Base-by-base conservation (phyloP, 2,113 vertebrate species). In the Brachyhypopomus occidentalis region DNA sequence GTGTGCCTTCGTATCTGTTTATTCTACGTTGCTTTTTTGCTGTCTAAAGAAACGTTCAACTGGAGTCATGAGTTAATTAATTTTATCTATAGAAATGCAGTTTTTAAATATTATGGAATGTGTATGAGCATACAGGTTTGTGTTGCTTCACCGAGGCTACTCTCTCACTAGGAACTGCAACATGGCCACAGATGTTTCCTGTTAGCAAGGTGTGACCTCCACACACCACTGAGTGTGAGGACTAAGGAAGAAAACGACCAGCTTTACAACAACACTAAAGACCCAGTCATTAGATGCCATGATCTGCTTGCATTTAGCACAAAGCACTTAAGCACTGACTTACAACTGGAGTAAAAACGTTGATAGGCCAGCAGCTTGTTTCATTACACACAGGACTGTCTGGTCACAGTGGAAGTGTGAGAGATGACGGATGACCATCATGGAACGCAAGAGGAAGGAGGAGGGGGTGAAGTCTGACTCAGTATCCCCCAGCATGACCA, bases 181-280 rank as follows among this genome's bases (percentile, higher is more conserved):
- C 66, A 12, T 64, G 25, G 7, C 3, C 17, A 5, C 85, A 86
- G 85, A 82, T 86, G 85, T 81, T 86, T 86, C 85, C 85, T 86
- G 85, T 84, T 82, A 78, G 62, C 6, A 64, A 76, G 67, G 78
- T 72, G 76, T 80, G 75, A 78, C 84, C 78, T 80, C 77, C 79
- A 81, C 79, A 86, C 70, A 59, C 62, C 45, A 66, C 36, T 78
- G 75, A 27, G 52, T 72, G 16, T 69, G 14, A 63, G 60, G 20
- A 14, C 20, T 12, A 20, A 59, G 14, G 41, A 19, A 62, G 25
- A 81, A 58, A 73, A 58, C 20, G 12, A 14, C n/a, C 34, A 36
- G n/a, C 8, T 60, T 6, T 19, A 5, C 55, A 52, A 60, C 48
- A 36, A 23, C 4, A 12, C 41, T n/a, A 34, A 64, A n/a, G 4